A percentile compares a stretch with the other conserved stretches of the same genome.
Conservation (phyloP, 2,888 invertebrate species). For the Ctena decussata region DNA sequence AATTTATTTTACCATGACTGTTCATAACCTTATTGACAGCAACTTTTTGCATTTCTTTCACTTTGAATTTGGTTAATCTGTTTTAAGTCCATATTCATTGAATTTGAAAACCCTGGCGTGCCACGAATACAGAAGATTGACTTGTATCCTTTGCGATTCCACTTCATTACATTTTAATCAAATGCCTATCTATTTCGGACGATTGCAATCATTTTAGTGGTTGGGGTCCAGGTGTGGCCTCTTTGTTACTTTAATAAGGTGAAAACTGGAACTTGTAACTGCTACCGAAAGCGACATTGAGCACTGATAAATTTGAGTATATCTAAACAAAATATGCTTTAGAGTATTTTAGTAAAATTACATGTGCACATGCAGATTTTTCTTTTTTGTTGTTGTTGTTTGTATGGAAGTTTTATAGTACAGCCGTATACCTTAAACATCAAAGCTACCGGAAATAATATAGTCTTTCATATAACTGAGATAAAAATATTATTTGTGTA, state of each 20-base stretch:
- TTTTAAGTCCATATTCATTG: background rate
- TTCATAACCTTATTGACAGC: background rate
- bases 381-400: too few relatives aligned
- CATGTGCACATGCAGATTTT: too few relatives aligned
- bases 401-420: too few relatives aligned
- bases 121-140: background rate
- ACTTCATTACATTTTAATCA: conserved; percentile 2
- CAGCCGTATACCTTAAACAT: too few relatives aligned
- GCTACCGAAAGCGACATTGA: too few relatives aligned
- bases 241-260: background rate
- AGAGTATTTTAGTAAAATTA: too few relatives aligned
- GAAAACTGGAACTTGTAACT: background rate
- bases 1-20: background rate
- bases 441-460: too few relatives aligned
- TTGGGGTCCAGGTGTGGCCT: background rate
- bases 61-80: background rate
- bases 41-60: background rate
- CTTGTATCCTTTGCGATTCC: background rate
- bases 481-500: too few relatives aligned
- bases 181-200: background rate
- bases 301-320: too few relatives aligned
- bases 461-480: too few relatives aligned
- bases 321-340: too few relatives aligned
- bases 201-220: background rate
- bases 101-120: background rate